These are phyloP conservation scores for Genyomyrus donnyi DNA, from an alignment of 2,113 vertebrate species.

Conservation along the genomic window DNA sequence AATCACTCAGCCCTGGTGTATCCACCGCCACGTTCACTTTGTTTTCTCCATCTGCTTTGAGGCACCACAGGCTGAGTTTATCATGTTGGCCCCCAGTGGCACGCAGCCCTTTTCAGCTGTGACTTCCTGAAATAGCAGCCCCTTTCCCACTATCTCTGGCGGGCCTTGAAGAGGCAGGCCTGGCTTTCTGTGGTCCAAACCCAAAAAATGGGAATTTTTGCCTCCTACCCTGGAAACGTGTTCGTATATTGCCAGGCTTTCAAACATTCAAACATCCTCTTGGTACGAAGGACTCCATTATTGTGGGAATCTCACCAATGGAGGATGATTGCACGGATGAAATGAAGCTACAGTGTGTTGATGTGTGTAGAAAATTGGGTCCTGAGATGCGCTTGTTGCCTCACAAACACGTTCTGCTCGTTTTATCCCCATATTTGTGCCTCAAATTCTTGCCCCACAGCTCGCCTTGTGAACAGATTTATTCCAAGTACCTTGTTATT, in stretches of 20 bases:
- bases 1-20: constrained; percentile 58
- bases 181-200: background rate
- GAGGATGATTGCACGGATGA: background rate
- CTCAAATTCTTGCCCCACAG: constrained; percentile 22
- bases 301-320: background rate
- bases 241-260: background rate
- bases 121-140: background rate
- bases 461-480: constrained; percentile 59
- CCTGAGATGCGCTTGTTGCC: background rate
- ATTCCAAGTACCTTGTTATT: constrained; percentile 57
- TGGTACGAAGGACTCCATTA: background rate
- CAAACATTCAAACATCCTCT: background rate
- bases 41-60: constrained; percentile 44
- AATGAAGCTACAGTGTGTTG: background rate
- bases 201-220: background rate
- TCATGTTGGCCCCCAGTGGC: background rate
- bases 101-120: background rate
- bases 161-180: background rate
- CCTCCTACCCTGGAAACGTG: background rate
- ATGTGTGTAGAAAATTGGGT: background rate
- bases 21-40: constrained; percentile 55
- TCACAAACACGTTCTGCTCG: background rate
- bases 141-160: background rate
- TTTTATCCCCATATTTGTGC: constrained; percentile 3
- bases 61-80: constrained; percentile 36